Conservation (phyloP, 2,888 invertebrate genomes). For the Hemicrepidius hirtus region DNA sequence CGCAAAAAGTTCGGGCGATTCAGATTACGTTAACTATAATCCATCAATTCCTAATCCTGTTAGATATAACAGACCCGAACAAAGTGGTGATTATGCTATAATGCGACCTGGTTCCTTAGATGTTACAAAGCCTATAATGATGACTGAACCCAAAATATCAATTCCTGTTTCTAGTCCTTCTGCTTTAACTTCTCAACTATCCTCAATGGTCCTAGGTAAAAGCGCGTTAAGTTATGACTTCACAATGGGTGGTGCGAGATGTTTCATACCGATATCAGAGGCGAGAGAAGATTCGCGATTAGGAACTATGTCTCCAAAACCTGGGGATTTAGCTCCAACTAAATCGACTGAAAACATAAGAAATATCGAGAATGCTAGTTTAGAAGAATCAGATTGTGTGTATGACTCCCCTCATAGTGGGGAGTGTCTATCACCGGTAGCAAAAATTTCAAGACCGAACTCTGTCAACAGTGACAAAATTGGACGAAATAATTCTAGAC, state of each 20-base stretch:
- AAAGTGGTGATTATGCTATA: slow-evolving; percentile 54
- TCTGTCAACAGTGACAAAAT: slow-evolving; percentile 68
- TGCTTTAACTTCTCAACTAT: slow-evolving; percentile 61
- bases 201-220: slow-evolving; percentile 55
- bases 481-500: slow-evolving; percentile 55
- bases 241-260: slow-evolving; percentile 33
- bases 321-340: slow-evolving; percentile 55
- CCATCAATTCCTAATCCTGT: slow-evolving; percentile 57
- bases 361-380: slow-evolving; percentile 28
- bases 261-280: slow-evolving; percentile 59
- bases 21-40: slow-evolving; percentile 69
- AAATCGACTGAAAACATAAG: slow-evolving; percentile 44
- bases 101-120: slow-evolving; percentile 53
- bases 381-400: background rate
- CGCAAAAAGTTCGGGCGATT: slow-evolving; percentile 36
- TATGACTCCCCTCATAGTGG: background rate
- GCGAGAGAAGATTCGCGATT: slow-evolving; percentile 41
- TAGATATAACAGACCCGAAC: slow-evolving; percentile 26
- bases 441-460: slow-evolving; percentile 67
- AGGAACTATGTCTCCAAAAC: slow-evolving; percentile 51
- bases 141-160: slow-evolving; percentile 57
- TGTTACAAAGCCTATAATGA: slow-evolving; percentile 45
- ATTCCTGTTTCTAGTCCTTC: slow-evolving; percentile 57
- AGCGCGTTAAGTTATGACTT: slow-evolving; percentile 36
- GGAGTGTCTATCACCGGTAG: slow-evolving; percentile 60